Base-by-base conservation (phyloP, 23 tunicate genomes). In the Trididemnum clinides region DNA sequence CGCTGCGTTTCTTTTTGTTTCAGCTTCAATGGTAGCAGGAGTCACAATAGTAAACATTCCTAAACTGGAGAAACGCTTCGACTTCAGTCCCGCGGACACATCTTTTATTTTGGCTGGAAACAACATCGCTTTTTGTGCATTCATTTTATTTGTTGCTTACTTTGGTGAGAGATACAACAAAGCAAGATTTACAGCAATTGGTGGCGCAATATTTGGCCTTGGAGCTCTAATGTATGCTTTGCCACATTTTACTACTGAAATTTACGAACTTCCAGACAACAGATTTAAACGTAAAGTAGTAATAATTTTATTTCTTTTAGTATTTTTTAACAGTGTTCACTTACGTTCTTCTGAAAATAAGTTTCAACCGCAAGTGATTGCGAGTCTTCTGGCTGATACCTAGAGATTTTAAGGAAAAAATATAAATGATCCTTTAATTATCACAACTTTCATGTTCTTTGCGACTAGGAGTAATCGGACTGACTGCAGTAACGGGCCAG, bases 61-160 rank as follows among this genome's bases (percentile, higher is more conserved):
- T 3, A 69, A 93, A 0, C 70, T 96, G 12, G 97, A 96, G 39
- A 39, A 72, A 18, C 84, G 99, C 34, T 96, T 96, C 39, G 89
- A 82, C 31, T 72, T 96, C 38, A 72, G 54, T 36, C 79, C 86
- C 36, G 76, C 88, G 30, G 86, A 91, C 64, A 57, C 94, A 4
- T 91, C 98, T 0, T 1, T 84, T 25, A 71, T 84, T 10, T 44
- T 90, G 29, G 65, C 90, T 5, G 88, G 90, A 33, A 88, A 82
- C 75, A 96, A 96, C 49, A 91, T 96, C 0, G 91, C 90, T 0
- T 96, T 96, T 39, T 89, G 91, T 72, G 59, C 81, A 5, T 0
- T 89, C 37, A 50, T 90, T 20, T 20, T 91, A 0, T 88, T 91
- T 50, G 93, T 96, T 4, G 65, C 99, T 1, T 91, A 88, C 62